Base-by-base conservation (phyloP, 64 coral and sea anemone species). In the Anthopleura sola region DNA sequence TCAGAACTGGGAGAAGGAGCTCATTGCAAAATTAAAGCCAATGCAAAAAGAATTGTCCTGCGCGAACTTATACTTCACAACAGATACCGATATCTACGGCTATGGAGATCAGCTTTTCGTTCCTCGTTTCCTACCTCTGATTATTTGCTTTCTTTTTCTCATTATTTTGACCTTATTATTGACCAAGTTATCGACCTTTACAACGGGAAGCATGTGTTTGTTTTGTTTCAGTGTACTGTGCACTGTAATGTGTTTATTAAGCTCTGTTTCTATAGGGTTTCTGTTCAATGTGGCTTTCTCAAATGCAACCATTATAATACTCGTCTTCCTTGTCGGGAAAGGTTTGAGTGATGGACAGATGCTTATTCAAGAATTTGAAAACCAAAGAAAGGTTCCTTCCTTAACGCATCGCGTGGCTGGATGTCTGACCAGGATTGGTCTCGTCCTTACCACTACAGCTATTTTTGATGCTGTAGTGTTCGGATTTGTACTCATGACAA, bases 371-470 rank as follows among this genome's bases (percentile, higher is more conserved):
- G 91, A 88, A 55, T 85, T 93, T 40, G 82, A 93, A 36, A 74
- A 80, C 37, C 86, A 85, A 54, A 87, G 14, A 28, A 32, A 78
- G 7, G 49, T 64, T 39, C 76, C 80, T 6, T 93, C 91, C 15
- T 7, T 88, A 19, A 56, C 24, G 37, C 82, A 86, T 85, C 76
- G 87, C 29, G 69, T 93, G 40, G 82, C 86, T 49, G 82, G 69
- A 21, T 88, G 82, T 80, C 75, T 82, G 32, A 85, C 86, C 28
- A 93, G 85, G 55, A 75, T 85, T 23, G 91, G 91, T 15, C 82
- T 93, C 75, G 39, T 84, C 84, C 47, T 88, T 7, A 88, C 91
- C 8, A 89, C 86, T 71, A 85, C 91, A 36, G 83, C 87, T 56
- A 44, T 93, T 10, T 85, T 88, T 71, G 68, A 36, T 31, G 36